Evolutionary conservation across 2,113 vertebrate species (phyloP).

Genomic region (Dicentrarchus labrax): DNA sequence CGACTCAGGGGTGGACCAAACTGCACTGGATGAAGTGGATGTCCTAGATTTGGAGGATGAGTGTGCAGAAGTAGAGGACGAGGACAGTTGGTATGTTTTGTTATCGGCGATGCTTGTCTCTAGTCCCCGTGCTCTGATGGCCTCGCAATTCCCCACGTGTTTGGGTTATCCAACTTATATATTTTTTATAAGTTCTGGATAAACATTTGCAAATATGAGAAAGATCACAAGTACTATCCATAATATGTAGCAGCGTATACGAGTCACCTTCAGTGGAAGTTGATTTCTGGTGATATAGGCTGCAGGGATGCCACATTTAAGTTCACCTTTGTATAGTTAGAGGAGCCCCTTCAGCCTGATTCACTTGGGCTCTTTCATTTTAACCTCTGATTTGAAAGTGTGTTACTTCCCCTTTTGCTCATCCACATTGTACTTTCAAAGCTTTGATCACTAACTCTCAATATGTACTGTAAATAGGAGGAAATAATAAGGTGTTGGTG

Average conservation of each 20-base stretch:
- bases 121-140: neutral
- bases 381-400: conserved; percentile 33
- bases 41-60: conserved; percentile 89
- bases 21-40: conserved; percentile 89
- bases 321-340: neutral
- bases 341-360: conserved; percentile 46
- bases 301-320: neutral
- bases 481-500: neutral
- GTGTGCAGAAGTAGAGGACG: conserved; percentile 86
- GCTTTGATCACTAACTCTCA: neutral
- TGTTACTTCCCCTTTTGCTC: conserved; percentile 20
- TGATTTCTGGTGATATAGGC: neutral
- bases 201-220: neutral
- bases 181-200: too few relatives aligned
- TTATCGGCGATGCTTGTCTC: neutral
- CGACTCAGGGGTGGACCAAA: conserved; percentile 75
- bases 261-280: neutral
- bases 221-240: too few relatives aligned
- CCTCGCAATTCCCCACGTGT: neutral
- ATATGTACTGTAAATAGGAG: neutral
- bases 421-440: neutral
- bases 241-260: neutral
- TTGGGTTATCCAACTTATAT: neutral
- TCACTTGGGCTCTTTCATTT: conserved; percentile 44
- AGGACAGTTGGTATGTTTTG: conserved; percentile 90